Evolutionary conservation across 2,888 invertebrate species (phyloP).

Genomic region (Lycaena phlaeas): DNA sequence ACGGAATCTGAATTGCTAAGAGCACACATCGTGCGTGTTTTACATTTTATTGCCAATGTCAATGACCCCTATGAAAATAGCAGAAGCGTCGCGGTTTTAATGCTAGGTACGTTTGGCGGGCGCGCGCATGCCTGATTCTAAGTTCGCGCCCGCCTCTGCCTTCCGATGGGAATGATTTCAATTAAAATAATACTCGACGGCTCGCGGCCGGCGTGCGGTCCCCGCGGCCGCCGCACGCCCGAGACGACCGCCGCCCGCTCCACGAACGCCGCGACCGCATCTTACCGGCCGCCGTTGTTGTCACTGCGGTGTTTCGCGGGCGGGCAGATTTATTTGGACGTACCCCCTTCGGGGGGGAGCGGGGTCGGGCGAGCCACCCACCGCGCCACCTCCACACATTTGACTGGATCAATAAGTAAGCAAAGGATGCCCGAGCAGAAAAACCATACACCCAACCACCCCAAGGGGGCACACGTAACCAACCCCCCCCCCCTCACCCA

Average conservation of each 20-base stretch:
- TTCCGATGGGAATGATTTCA: slow-evolving; percentile 53
- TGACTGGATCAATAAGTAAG: slow-evolving; percentile 76
- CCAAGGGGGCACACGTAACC: slow-evolving; percentile 73
- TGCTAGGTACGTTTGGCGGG: slow-evolving; percentile 46
- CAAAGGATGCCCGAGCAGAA: slow-evolving; percentile 75
- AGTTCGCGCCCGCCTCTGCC: slow-evolving; percentile 49
- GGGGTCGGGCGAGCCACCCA: slow-evolving; percentile 63
- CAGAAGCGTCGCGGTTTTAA: slow-evolving; percentile 48
- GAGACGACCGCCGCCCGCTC: slow-evolving; percentile 23
- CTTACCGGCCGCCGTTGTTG: slow-evolving; percentile 68
- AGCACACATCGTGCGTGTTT: slow-evolving; percentile 30
- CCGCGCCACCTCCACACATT: slow-evolving; percentile 73
- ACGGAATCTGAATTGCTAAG: too few species aligned
- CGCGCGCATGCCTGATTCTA: slow-evolving; percentile 65
- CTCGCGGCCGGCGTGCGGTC: slow-evolving; percentile 10
- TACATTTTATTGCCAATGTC: slow-evolving; percentile 45
- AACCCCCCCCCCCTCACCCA: slow-evolving; percentile 59
- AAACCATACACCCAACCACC: slow-evolving; percentile 74
- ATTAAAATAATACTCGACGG: slow-evolving; percentile 44
- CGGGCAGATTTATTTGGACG: slow-evolving; percentile 75
- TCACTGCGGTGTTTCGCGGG: slow-evolving; percentile 74
- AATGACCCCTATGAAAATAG: slow-evolving; percentile 54
- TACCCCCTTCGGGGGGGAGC: slow-evolving; percentile 58
- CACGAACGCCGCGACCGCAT: slow-evolving; percentile 53
- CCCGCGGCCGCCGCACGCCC: slow-evolving; percentile 12